Evolutionary conservation across 2,888 invertebrate genomes (phyloP).

Genomic region (Drosophila quinaria): DNA sequence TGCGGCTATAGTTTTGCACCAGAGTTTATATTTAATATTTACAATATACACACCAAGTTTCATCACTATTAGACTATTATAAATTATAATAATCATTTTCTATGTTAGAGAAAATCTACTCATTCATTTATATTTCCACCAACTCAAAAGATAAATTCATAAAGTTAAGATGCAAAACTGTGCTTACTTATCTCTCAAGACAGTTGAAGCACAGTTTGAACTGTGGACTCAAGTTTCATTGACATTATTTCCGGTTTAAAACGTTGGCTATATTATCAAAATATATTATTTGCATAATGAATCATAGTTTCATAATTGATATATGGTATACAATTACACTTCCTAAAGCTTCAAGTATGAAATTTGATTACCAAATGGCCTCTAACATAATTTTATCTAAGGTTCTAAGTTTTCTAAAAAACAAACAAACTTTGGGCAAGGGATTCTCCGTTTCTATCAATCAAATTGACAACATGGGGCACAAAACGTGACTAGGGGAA

Average conservation of each 20-base stretch:
- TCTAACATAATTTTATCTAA: background rate
- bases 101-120: background rate
- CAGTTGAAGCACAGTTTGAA: background rate
- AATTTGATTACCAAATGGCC: slow-evolving; percentile 6
- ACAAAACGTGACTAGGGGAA: slow-evolving; percentile 42
- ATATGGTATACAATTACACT: background rate
- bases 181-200: background rate
- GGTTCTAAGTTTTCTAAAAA: background rate
- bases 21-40: no score
- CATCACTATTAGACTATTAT: background rate
- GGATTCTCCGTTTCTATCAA: slow-evolving; percentile 15
- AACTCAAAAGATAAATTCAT: background rate
- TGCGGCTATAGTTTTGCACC: no score
- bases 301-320: background rate
- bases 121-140: background rate
- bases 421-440: background rate
- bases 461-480: slow-evolving; percentile 23
- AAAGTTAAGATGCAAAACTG: background rate
- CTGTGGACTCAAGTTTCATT: slow-evolving; percentile 11
- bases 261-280: background rate
- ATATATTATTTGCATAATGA: background rate
- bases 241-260: slow-evolving; percentile 5
- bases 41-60: background rate
- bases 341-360: background rate
- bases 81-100: background rate